phyloP scores from a whole-genome alignment of 2,888 invertebrate genomes.

The Loripinus fragilis region DNA sequence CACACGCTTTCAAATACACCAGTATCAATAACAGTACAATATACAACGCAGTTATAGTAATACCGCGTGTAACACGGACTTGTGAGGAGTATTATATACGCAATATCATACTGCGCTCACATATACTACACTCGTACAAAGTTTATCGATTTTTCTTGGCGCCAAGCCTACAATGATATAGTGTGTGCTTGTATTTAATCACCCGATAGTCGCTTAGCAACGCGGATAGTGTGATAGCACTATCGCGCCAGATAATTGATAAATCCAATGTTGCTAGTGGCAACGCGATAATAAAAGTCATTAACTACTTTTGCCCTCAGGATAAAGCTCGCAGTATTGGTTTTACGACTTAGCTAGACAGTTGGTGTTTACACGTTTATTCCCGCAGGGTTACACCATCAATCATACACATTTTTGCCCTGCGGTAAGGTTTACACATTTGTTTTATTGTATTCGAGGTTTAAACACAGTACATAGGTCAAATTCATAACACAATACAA shows the following conservation, averaged over 20 bases:
- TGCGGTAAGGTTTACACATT: too few relatives aligned
- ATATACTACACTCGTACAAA: not conserved
- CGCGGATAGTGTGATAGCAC: not conserved
- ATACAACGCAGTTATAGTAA: too few relatives aligned
- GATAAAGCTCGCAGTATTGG: slow-evolving; percentile 13
- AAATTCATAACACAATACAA: too few relatives aligned
- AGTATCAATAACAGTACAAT: too few relatives aligned
- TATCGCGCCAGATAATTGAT: slow-evolving; percentile 5
- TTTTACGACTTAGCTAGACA: not conserved
- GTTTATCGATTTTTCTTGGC: slow-evolving; percentile 5
- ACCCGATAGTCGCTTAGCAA: slow-evolving; percentile 18
- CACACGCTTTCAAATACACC: too few relatives aligned
- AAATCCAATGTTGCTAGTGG: slow-evolving; percentile 12
- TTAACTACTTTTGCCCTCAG: slow-evolving; percentile 11
- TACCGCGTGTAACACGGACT: too few relatives aligned
- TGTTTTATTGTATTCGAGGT: too few relatives aligned
- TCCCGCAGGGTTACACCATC: not conserved
- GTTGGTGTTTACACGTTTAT: not conserved
- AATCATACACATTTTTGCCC: too few relatives aligned
- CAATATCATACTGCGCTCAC: not conserved
- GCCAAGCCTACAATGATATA: not conserved
- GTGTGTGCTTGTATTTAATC: not conserved
- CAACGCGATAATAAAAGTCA: slow-evolving; percentile 17
- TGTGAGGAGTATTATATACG: not conserved
- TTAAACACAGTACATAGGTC: too few relatives aligned